Percentiles rank a stretch among this genome's conserved stretches.
phyloP scores from a whole-genome alignment of 2,797 vertebrate species.

The Lepidocolaptes lacrymiger region DNA sequence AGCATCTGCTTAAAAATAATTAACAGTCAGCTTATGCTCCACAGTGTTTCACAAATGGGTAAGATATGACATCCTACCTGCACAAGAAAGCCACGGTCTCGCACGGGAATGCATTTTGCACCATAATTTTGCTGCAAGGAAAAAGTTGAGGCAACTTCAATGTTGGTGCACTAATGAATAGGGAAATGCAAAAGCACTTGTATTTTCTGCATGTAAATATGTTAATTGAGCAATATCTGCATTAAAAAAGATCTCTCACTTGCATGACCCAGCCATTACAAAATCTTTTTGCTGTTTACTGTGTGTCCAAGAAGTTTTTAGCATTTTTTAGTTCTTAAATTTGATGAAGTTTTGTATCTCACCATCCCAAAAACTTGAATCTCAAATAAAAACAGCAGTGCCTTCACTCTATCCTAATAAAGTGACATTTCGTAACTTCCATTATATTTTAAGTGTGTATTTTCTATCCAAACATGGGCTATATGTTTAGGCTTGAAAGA shows the following conservation, averaged over 20 bases:
- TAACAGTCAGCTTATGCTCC: neutral
- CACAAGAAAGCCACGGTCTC: conserved; percentile 88
- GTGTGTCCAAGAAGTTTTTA: neutral
- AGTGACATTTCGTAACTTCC: neutral
- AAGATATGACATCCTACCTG: conserved; percentile 79
- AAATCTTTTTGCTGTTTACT: neutral
- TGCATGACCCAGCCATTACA: neutral
- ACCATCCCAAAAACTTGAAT: neutral
- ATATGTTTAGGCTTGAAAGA: neutral
- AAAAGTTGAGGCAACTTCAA: conserved; percentile 48
- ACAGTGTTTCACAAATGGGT: neutral
- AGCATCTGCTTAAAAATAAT: conserved; percentile 45
- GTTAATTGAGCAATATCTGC: neutral
- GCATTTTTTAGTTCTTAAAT: neutral
- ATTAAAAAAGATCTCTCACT: neutral
- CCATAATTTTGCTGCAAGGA: conserved; percentile 83
- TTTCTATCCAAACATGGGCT: neutral
- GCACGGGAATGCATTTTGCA: conserved; percentile 85
- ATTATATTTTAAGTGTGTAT: rapidly evolving
- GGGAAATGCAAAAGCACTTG: neutral
- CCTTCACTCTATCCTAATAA: neutral
- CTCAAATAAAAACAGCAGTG: neutral
- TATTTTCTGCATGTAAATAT: neutral
- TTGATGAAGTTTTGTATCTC: neutral
- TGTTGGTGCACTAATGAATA: neutral